Evolutionary conservation across 2,888 invertebrate genomes (phyloP), one percentile per base, ranked within the genome.

Genomic region (Charanyca ferruginea): DNA sequence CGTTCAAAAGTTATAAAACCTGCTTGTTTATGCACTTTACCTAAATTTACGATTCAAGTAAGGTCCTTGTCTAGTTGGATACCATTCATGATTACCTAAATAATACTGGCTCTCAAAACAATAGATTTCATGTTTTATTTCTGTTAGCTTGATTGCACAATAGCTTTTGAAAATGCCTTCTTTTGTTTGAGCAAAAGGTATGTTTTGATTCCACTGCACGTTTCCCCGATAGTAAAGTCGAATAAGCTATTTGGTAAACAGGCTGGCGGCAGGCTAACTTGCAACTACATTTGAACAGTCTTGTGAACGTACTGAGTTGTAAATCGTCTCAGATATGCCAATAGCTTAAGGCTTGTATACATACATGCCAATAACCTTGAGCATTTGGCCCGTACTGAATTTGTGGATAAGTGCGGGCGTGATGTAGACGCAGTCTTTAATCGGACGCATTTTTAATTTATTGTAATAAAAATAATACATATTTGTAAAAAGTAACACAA

Each of bases 161-260:
- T 35, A 38, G 32, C 53, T 45, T 66, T 78, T 57, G 45, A 35
- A 65, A 77, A 65, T 44, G 28, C 42, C 59, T 62, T 54, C 47
- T 63, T n/a, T 66, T 66, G 49, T 77, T 67, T 45, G 18, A 63
- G 74, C 51, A 64, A 48, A 70, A 75, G 47, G 63, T 28, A 22
- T 67, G 58, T 65, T 79, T 78, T 74, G 58, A 81, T 81, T 71
- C 41, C 47, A 48, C 20, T 63, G 63, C 54, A 66, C 38, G 49
- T 67, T 62, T 60, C 23, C 20, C 49, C 41, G 61, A 66, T 68
- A 79, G 53, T 51, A 44, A 16, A 11, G 9, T 32, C 32, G 32
- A 32, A 38, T 13, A 38, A 3, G 38, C 16, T 16, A 38, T 38
- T 38, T 16, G 38, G 38, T 38, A 38, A 16, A 38, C 16, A 38